A percentile compares a stretch with the other conserved stretches of the same genome.
These are phyloP conservation scores for Epinephelus malabaricus DNA, from an alignment of 2,797 vertebrate species.

Conservation along the genomic window DNA sequence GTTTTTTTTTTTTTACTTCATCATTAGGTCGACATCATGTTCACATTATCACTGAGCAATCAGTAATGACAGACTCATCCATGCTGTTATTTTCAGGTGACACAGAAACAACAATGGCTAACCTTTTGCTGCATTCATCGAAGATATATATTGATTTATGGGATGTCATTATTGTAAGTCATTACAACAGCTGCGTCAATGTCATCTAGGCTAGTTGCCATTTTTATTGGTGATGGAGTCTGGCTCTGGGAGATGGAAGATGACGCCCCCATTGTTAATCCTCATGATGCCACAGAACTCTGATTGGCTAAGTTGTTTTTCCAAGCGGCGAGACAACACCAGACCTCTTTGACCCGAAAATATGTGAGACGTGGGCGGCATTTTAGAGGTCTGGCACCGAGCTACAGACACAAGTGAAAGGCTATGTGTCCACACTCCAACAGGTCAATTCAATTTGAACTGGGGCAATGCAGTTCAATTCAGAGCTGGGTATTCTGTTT, in stretches of 20 bases:
- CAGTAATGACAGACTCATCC: not conserved
- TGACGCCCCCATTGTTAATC: not conserved
- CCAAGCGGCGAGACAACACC: not conserved
- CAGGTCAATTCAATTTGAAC: conserved; percentile 25
- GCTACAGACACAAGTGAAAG: conserved; percentile 15
- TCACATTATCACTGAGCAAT: not conserved
- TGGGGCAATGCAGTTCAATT: conserved; percentile 2
- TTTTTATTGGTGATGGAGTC: not conserved
- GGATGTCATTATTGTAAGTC: not conserved
- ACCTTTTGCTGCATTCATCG: not conserved
- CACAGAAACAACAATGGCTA: not conserved
- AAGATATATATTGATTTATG: not conserved
- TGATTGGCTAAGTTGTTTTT: conserved; percentile 7
- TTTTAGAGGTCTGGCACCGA: conserved; percentile 2
- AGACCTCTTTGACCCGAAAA: conserved; percentile 6
- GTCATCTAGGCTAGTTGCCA: not conserved
- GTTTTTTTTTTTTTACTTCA: not conserved
- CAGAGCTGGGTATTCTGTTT: not conserved
- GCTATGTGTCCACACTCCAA: not conserved
- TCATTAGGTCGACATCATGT: not conserved
- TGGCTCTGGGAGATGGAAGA: not conserved
- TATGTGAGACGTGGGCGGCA: not conserved
- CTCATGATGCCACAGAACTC: not conserved
- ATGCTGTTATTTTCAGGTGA: not conserved
- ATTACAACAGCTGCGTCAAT: not conserved